Base-by-base conservation (phyloP, 1,140 invertebrate species). In the Capitella teleta region DNA sequence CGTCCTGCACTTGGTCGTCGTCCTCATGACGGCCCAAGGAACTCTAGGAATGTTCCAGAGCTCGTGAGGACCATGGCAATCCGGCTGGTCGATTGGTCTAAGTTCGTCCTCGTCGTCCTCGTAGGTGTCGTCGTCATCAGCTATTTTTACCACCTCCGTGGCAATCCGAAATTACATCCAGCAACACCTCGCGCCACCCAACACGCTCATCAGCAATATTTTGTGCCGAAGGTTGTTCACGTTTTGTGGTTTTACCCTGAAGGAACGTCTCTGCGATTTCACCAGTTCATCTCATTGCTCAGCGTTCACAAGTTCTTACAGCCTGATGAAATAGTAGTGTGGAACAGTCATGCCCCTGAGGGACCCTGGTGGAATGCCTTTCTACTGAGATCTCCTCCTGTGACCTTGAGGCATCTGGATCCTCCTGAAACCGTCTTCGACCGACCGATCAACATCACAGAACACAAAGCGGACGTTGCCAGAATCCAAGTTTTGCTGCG, bases 381-480 rank as follows among this genome's bases (percentile, higher is more conserved):
- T n/a, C 6, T 16, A 18, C 23, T 26, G 2, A 21, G 37, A 16
- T 28, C 37, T 14, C 21, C 37, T 1, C 28, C 47, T 14, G 14
- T 37, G 6, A 32, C 12, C 10, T 28, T 52, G 16, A 19, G 24
- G 40, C 25, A 47, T 16, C 34, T 30, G 32, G 23, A 24, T 2
- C 24, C 34, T 14, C 52, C 52, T 1, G 30, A 21, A 14, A 10
- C 8, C 2, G 26, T 53, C 26, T 47, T 49, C 47, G 38, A 42
- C 28, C 36, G 32, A 19, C 18, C 52, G 0, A 40, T 53, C 18
- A 28, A 25, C 19, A 34, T 41, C 26, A 36, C 47, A 0, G 52
- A 53, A 23, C 52, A 53, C 25, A 43, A 42, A 30, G 41, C 52
- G 1, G 52, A 53, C 28, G 47, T 53, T 12, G 46, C 52, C 26